Evolutionary conservation across 92 coral and sea anemone species (phyloP).

Genomic region (Phenganax stokvisi): DNA sequence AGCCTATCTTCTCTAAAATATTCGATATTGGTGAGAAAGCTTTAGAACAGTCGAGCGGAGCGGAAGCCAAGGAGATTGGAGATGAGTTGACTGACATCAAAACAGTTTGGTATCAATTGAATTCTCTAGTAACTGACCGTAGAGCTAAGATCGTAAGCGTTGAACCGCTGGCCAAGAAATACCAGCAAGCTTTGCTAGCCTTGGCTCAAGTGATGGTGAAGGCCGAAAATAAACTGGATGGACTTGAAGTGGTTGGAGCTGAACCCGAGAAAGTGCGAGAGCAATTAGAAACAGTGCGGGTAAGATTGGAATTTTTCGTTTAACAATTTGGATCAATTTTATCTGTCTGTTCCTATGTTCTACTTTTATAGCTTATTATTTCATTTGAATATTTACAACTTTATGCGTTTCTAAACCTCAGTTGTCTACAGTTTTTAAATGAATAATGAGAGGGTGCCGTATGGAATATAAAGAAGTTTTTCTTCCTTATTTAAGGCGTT

Average conservation of each 20-base stretch:
- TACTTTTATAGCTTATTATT: no score
- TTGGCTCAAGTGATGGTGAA: conserved; percentile 61
- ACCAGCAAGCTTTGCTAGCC: conserved; percentile 62
- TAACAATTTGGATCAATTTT: not conserved
- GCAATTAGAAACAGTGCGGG: conserved; percentile 66
- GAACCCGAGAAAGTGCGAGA: conserved; percentile 64
- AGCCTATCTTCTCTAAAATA: conserved; percentile 71
- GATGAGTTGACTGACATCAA: conserved; percentile 71
- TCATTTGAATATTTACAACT: no score
- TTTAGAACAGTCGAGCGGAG: conserved; percentile 67
- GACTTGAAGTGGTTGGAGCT: conserved; percentile 74
- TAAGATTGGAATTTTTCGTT: conserved; percentile 9
- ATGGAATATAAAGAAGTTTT: no score
- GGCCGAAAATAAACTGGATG: conserved; percentile 60
- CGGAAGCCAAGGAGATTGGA: conserved; percentile 54
- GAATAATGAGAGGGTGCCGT: not conserved
- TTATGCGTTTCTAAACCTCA: not conserved
- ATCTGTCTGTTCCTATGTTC: not conserved
- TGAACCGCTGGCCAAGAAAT: conserved; percentile 55
- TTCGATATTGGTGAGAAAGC: conserved; percentile 66
- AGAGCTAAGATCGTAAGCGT: conserved; percentile 54
- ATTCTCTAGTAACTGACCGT: conserved; percentile 55
- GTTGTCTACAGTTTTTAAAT: not conserved
- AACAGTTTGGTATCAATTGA: conserved; percentile 66
- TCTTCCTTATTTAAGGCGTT: conserved; percentile 3